Base-by-base conservation (phyloP, 2,113 vertebrate genomes). In the Marmota monax region DNA sequence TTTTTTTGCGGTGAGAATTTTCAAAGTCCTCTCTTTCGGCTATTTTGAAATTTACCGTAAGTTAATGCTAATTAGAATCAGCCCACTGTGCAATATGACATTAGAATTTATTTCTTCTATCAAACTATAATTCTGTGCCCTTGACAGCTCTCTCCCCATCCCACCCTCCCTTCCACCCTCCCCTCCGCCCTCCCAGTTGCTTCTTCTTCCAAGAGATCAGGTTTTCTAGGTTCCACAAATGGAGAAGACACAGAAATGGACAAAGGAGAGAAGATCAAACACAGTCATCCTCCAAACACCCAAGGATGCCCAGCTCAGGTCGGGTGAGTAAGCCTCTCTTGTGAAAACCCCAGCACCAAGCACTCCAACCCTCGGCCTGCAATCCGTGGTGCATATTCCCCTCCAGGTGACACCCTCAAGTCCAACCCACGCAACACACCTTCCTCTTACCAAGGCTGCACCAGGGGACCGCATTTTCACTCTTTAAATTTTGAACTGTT, bases 361-460 rank as follows among this genome's bases (percentile, higher is more conserved):
- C 67, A 90, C 91, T 76, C 70, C 96, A 96, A 93, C 84, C 97
- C 87, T 94, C 79, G 97, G 88, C 94, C 93, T 98, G 97, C 93
- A 88, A 42, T 93, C 95, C 72, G 17, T 87, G 97, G 88, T 34
- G 84, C 67, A 51, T 90, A 86, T 23, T 88, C 86, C 97, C 97
- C 97, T 70, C 37, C 94, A 97, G 88, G 94, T 39, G 76, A 74
- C 37, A 88, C 39, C 51, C 88, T 94, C 17, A 88, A 84, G 13
- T 78, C 14, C 5, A 73, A 8, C 37, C 72, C 39, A 67, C 1
- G 65, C 7, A 45, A 13, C 23, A 73, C 34, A 42, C 0, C 61
- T 84, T 88, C 0, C 61, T 84, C 84, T 94, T 14, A 77, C 14
- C 45, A 69, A 27, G 32, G 22, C 0, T 74, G 25, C 77, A 88